Evolutionary conservation across 2,888 invertebrate species (phyloP).

Genomic region (Agrilus mali): DNA sequence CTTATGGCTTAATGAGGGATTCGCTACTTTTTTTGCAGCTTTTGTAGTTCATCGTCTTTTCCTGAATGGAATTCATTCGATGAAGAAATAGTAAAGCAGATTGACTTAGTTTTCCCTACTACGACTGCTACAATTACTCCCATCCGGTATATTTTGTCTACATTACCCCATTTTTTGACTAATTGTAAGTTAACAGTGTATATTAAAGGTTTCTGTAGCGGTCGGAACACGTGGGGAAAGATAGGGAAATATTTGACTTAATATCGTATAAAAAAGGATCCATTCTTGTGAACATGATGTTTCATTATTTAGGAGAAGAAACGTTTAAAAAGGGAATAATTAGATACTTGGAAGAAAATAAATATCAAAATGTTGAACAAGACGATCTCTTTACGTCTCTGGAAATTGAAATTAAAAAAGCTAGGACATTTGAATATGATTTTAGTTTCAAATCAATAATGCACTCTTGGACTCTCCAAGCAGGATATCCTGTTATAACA

Average conservation of each 20-base stretch:
- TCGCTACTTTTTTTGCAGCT: slow-evolving; percentile 54
- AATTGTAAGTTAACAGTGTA: neutral
- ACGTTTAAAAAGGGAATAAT: slow-evolving; percentile 57
- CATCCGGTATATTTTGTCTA: slow-evolving; percentile 62
- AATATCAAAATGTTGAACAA: slow-evolving; percentile 65
- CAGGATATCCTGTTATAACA: slow-evolving; percentile 69
- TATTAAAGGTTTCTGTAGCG: slow-evolving; percentile 46
- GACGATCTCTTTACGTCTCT: slow-evolving; percentile 76
- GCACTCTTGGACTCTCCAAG: slow-evolving; percentile 79
- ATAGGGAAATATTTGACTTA: slow-evolving; percentile 67
- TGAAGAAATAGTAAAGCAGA: slow-evolving; percentile 43
- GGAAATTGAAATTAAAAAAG: slow-evolving; percentile 41
- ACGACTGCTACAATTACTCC: slow-evolving; percentile 62
- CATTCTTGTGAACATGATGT: slow-evolving; percentile 84
- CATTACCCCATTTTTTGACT: neutral
- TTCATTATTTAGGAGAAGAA: slow-evolving; percentile 65
- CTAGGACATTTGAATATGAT: slow-evolving; percentile 37
- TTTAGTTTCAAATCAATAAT: slow-evolving; percentile 60
- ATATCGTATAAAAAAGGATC: slow-evolving; percentile 81
- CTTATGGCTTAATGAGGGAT: slow-evolving; percentile 68
- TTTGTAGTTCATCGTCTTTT: slow-evolving; percentile 44
- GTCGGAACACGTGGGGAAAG: slow-evolving; percentile 69
- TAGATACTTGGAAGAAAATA: slow-evolving; percentile 50
- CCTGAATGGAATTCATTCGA: slow-evolving; percentile 52
- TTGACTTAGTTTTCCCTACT: slow-evolving; percentile 46